Evolutionary conservation across 2,113 vertebrate species (phyloP).

Genomic region (Numida meleagris): DNA sequence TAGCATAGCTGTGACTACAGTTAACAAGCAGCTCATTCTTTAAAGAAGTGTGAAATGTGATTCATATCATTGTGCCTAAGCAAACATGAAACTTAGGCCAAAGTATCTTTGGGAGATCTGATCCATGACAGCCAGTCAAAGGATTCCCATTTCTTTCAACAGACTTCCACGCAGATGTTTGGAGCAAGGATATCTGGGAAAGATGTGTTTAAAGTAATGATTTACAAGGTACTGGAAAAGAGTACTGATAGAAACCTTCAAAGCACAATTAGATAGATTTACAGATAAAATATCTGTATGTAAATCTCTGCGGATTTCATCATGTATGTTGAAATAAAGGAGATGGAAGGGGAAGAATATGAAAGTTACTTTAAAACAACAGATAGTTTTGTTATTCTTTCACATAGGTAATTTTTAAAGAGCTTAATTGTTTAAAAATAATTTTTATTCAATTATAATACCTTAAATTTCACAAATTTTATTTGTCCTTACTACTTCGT

Average conservation of each 20-base stretch:
- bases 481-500: not conserved
- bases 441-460: not conserved
- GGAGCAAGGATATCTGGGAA: not conserved
- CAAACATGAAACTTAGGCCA: not conserved
- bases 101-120: not conserved
- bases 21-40: not conserved
- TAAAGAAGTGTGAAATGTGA: not conserved
- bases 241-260: not conserved
- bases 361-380: not conserved
- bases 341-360: not conserved
- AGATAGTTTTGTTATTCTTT: not conserved
- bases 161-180: not conserved
- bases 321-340: not conserved
- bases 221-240: not conserved
- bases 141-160: not conserved
- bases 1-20: not conserved
- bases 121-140: not conserved
- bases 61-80: not conserved
- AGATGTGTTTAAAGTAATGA: not conserved
- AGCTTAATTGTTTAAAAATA: not conserved
- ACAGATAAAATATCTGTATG: not conserved
- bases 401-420: not conserved
- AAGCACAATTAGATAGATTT: not conserved
- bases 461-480: not conserved
- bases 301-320: not conserved